These are phyloP conservation scores for Trichogramma pretiosum DNA, from an alignment of 1,140 invertebrate species.

Conservation along the genomic window DNA sequence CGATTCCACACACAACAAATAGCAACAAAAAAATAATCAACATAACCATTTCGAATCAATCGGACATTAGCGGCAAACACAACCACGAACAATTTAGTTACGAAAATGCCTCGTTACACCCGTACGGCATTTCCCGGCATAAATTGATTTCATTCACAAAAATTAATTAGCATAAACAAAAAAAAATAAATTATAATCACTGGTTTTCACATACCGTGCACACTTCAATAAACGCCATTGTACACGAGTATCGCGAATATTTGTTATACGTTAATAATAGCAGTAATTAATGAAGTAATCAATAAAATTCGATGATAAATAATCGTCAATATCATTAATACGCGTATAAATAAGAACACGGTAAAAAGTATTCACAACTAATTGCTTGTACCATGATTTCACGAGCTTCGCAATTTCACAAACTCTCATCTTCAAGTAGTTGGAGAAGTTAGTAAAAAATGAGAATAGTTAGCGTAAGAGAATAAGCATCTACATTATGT, in stretches of 20 bases:
- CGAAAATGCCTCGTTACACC: slow-evolving; percentile 7
- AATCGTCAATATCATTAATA: slow-evolving; percentile 26
- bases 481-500: too few relatives aligned
- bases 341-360: slow-evolving; percentile 40
- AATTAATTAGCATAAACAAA: slow-evolving; percentile 4
- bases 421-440: too few relatives aligned
- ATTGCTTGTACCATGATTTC: slow-evolving; percentile 30
- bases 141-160: neutral
- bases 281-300: slow-evolving; percentile 1
- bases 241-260: too few relatives aligned
- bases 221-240: too few relatives aligned
- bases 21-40: slow-evolving; percentile 10
- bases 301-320: slow-evolving; percentile 11
- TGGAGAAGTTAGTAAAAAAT: too few relatives aligned
- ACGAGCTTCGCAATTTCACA: too few relatives aligned
- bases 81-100: slow-evolving; percentile 6
- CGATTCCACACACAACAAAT: slow-evolving; percentile 10
- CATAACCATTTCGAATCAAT: too few relatives aligned
- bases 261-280: slow-evolving; percentile 14
- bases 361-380: slow-evolving; percentile 32
- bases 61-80: slow-evolving; percentile 2
- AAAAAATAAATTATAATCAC: slow-evolving; percentile 5
- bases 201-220: too few relatives aligned
- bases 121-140: slow-evolving; percentile 7
- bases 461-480: too few relatives aligned